Base-by-base conservation (phyloP, 2,113 vertebrate species). In the Caloenas nicobarica region DNA sequence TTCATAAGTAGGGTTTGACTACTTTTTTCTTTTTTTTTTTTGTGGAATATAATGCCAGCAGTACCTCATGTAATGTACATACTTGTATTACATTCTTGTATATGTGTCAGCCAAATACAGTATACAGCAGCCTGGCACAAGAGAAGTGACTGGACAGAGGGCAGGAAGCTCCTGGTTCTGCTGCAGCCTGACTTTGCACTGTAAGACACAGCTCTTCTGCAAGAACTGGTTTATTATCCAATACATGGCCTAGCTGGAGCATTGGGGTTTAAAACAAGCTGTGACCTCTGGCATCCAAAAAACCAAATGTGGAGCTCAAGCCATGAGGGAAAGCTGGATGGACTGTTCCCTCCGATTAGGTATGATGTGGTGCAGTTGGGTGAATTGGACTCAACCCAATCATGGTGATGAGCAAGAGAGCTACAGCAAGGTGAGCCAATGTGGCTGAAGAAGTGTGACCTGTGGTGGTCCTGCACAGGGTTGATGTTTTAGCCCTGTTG, bases 11-110 rank as follows among this genome's bases (percentile, higher is more conserved):
- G 7, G 24, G 36, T 76, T 85, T 83, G 9, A 18, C 2, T 31
- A 29, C 5, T 46, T 44, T 18, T 44, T 44, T 44, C 4, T 46
- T 15, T 15, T 21, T 16, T 10, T 25, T 11, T 34, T 24, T 21
- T 22, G 13, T 34, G 28, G 19, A 56, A 21, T 51, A 1, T 66
- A 62, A 51, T 69, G 3, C 2, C 3, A 28, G 9, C 58, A 36
- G 2, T 40, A 66, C 5, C 5, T 69, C 10, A n/a, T 15, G 0
- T 33, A 53, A 3, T 22, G 1, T 36, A 53, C 1, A 4, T 7
- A 33, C 7, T 10, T 23, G 24, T 12, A 8, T 64, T 64, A 0
- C 11, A 23, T 51, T 89, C 25, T 26, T 57, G 17, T 60, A 2
- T 25, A 40, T 16, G 3, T 50, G 53, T 50, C 86, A 77, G 10